Percentiles rank a stretch among this genome's conserved stretches.
These are phyloP conservation scores for Zootermopsis nevadensis DNA, from an alignment of 2,888 invertebrate species.

Conservation along the genomic window DNA sequence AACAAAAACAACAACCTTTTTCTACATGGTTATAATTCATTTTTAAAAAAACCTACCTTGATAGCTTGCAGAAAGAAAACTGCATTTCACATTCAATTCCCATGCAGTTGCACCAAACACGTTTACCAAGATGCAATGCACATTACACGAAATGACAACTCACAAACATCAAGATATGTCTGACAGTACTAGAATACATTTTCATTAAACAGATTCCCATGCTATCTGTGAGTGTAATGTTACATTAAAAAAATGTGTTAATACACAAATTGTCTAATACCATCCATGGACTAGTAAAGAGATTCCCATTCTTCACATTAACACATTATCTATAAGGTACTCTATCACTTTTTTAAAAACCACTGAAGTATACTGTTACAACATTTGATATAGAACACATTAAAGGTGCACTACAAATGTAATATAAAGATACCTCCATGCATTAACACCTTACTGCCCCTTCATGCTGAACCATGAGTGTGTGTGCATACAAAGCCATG, in stretches of 20 bases:
- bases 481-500: constrained; percentile 25
- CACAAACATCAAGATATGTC: background rate
- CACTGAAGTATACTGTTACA: no score
- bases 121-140: background rate
- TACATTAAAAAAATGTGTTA: background rate
- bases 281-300: background rate
- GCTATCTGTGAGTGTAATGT: background rate
- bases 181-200: background rate
- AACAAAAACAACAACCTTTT: no score
- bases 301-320: background rate
- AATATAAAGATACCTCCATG: no score
- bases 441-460: background rate
- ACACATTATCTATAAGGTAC: background rate
- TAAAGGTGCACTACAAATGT: no score
- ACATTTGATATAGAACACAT: no score
- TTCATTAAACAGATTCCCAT: background rate
- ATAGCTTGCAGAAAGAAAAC: no score
- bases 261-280: background rate
- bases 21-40: no score
- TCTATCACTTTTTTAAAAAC: background rate
- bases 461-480: background rate
- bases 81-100: background rate
- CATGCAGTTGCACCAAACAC: background rate
- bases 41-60: no score
- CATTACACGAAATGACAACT: no score